These are phyloP conservation scores for Rhynchopsitta pachyrhyncha DNA, from an alignment of 2,113 vertebrate species.

Conservation along the genomic window DNA sequence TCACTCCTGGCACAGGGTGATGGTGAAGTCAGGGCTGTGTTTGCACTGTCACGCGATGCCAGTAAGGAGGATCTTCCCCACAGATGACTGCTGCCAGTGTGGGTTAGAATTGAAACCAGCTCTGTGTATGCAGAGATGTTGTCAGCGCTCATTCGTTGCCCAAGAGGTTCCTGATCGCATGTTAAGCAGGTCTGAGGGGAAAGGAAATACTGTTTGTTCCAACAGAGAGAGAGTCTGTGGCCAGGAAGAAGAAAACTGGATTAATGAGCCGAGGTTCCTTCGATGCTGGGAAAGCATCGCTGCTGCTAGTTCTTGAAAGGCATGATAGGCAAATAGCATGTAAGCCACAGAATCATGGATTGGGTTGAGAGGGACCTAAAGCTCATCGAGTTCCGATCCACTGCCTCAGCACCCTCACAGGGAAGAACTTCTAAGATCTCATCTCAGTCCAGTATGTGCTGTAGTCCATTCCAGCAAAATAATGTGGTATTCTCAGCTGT, in stretches of 20 bases:
- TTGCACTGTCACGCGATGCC: neutral
- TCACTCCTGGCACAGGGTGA: neutral
- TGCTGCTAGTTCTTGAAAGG: neutral
- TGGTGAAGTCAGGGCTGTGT: neutral
- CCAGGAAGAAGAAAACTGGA: neutral
- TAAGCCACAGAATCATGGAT: neutral
- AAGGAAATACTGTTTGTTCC: neutral
- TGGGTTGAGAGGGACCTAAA: neutral
- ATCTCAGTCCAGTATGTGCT: neutral
- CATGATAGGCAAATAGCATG: neutral
- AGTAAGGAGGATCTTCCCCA: neutral
- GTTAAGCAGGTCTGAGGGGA: neutral
- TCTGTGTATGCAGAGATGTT: neutral
- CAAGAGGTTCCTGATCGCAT: neutral
- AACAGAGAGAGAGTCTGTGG: neutral
- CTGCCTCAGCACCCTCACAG: neutral
- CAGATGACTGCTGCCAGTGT: rapidly evolving
- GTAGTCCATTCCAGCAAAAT: neutral
- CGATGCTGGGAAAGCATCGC: neutral
- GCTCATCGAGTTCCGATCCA: too few species aligned
- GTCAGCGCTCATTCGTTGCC: neutral
- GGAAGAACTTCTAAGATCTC: neutral
- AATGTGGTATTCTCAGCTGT: neutral
- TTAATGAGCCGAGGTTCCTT: neutral
- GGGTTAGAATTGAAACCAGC: neutral